Conservation (phyloP, 2,113 vertebrate genomes). For the Leucopsar rothschildi region DNA sequence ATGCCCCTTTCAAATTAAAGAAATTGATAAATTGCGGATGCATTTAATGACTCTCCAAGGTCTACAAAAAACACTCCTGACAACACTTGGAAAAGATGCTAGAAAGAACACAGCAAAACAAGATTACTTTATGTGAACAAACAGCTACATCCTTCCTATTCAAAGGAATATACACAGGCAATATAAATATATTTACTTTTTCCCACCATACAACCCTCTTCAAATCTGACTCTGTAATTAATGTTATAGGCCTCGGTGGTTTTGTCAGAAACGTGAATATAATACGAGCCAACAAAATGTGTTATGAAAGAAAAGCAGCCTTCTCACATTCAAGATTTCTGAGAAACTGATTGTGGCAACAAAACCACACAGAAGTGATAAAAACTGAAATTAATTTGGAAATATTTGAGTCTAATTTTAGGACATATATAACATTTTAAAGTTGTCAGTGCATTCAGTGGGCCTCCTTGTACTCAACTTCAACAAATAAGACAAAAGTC, state of each 20-base stretch:
- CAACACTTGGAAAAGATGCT: neutral
- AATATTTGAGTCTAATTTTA: neutral
- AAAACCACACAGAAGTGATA: neutral
- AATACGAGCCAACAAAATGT: neutral
- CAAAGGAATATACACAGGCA: neutral
- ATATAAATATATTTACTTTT: neutral
- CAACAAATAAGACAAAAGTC: neutral
- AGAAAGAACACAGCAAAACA: neutral
- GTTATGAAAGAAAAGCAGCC: neutral
- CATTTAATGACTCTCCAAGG: neutral
- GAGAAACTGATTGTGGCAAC: neutral
- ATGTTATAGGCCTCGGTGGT: neutral
- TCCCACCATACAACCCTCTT: neutral
- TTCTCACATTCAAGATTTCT: neutral
- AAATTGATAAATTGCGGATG: neutral
- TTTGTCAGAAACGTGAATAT: neutral
- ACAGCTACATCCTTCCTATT: neutral
- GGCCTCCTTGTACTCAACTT: neutral
- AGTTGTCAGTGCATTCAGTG: neutral
- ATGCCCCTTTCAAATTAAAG: neutral
- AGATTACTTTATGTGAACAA: neutral
- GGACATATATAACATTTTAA: neutral
- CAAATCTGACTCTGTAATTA: neutral
- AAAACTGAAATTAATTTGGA: neutral
- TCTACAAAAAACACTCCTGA: neutral